These are phyloP conservation scores for Botia kubotai DNA, from an alignment of 2,797 vertebrate species.

Conservation along the genomic window DNA sequence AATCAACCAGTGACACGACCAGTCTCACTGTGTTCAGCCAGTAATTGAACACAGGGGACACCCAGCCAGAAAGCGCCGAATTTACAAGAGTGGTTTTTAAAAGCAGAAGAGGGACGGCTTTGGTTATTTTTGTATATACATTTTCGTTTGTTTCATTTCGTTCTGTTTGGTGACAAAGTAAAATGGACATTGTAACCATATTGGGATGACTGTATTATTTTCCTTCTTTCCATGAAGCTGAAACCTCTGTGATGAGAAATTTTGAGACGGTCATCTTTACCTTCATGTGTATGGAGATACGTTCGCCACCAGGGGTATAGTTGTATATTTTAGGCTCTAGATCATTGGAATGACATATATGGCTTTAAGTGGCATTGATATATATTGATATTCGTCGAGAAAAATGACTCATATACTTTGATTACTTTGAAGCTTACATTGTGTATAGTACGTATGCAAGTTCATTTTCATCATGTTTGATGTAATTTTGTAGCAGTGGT, in stretches of 20 bases:
- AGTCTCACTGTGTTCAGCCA: slow-evolving; percentile 32
- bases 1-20: slow-evolving; percentile 40
- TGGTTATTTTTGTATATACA: slow-evolving; percentile 56
- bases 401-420: slow-evolving; percentile 76
- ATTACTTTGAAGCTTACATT: slow-evolving; percentile 81
- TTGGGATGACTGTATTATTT: slow-evolving; percentile 47
- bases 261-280: slow-evolving; percentile 73
- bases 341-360: slow-evolving; percentile 81
- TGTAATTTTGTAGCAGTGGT: slow-evolving; percentile 86
- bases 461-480: slow-evolving; percentile 82
- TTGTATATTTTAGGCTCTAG: slow-evolving; percentile 81
- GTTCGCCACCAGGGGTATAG: slow-evolving; percentile 76
- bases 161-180: slow-evolving; percentile 50
- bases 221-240: slow-evolving; percentile 63
- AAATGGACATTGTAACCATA: slow-evolving; percentile 55
- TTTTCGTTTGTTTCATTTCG: slow-evolving; percentile 49
- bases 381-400: slow-evolving; percentile 81
- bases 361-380: slow-evolving; percentile 82
- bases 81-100: slow-evolving; percentile 38
- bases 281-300: slow-evolving; percentile 76
- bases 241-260: slow-evolving; percentile 71
- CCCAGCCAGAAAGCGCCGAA: slow-evolving; percentile 33
- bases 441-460: slow-evolving; percentile 83
- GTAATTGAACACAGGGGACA: slow-evolving; percentile 36
- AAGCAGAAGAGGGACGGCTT: slow-evolving; percentile 6